These are phyloP conservation scores for Anarrhichthys ocellatus DNA, from an alignment of 2,113 vertebrate species.

Conservation along the genomic window DNA sequence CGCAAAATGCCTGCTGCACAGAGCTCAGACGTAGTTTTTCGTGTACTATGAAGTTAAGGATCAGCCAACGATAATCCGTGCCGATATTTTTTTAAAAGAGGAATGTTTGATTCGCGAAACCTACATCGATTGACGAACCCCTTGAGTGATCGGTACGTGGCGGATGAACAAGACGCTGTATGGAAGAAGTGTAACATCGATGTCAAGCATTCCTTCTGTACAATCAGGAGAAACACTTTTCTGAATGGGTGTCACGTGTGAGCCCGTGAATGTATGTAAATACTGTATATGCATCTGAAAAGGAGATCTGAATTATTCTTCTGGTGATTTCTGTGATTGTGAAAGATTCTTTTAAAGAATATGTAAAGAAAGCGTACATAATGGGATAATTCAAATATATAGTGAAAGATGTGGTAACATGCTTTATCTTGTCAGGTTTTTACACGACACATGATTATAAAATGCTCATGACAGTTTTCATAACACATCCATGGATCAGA, in stretches of 20 bases:
- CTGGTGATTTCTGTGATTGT: slow-evolving; percentile 86
- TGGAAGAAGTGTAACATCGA: slow-evolving; percentile 52
- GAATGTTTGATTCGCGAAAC: slow-evolving; percentile 32
- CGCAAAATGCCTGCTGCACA: slow-evolving; percentile 23
- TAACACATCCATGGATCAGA: not conserved
- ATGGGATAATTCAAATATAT: slow-evolving; percentile 77
- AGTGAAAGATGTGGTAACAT: slow-evolving; percentile 57
- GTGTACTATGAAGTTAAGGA: slow-evolving; percentile 22
- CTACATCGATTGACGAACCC: slow-evolving; percentile 13
- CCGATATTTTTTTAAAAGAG: not conserved
- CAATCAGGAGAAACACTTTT: slow-evolving; percentile 74
- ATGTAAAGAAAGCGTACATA: slow-evolving; percentile 82
- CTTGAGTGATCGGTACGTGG: slow-evolving; percentile 9
- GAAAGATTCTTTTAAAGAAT: slow-evolving; percentile 71
- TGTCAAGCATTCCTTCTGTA: slow-evolving; percentile 88
- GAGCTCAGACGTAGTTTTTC: slow-evolving; percentile 1
- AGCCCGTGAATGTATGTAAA: slow-evolving; percentile 97
- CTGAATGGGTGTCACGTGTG: slow-evolving; percentile 81
- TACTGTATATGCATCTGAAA: slow-evolving; percentile 85
- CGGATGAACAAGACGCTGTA: slow-evolving; percentile 33
- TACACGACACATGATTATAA: slow-evolving; percentile 32
- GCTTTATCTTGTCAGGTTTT: slow-evolving; percentile 46
- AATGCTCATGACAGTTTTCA: slow-evolving; percentile 33
- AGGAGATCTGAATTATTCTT: slow-evolving; percentile 86
- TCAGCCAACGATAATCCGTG: not conserved